A percentile compares a stretch with the other conserved stretches of the same genome.
Conservation (phyloP, 2,888 invertebrate species). For the Parnassius apollo region DNA sequence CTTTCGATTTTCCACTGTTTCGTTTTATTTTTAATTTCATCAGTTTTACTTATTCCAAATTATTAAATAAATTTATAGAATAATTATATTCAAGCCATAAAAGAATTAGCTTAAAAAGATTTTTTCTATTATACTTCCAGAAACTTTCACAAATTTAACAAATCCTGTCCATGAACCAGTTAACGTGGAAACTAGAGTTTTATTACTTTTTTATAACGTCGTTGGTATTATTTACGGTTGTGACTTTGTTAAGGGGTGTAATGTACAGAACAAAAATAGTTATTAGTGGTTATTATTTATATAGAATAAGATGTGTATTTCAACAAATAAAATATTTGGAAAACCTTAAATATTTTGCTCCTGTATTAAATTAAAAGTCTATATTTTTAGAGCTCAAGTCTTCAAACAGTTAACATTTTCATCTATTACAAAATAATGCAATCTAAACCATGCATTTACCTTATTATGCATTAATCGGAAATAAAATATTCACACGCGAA, state of each 20-base stretch:
- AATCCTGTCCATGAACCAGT: slow-evolving; percentile 32
- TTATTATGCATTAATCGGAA: slow-evolving; percentile 55
- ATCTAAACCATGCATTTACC: slow-evolving; percentile 58
- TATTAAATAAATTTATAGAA: background rate
- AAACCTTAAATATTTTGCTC: too few species aligned
- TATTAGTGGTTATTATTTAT: slow-evolving; percentile 10
- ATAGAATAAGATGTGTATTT: too few species aligned
- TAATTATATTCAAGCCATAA: background rate
- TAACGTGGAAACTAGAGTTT: slow-evolving; percentile 38
- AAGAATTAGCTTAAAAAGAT: background rate
- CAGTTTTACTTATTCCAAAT: too few species aligned
- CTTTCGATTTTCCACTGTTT: background rate
- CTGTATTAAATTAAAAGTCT: too few species aligned
- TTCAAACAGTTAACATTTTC: slow-evolving; percentile 26
- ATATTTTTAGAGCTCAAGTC: too few species aligned
- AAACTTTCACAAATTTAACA: slow-evolving; percentile 23
- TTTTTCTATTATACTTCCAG: slow-evolving; percentile 10
- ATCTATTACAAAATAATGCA: slow-evolving; percentile 42
- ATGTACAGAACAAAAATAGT: slow-evolving; percentile 11
- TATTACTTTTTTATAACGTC: slow-evolving; percentile 49
- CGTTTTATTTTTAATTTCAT: too few species aligned
- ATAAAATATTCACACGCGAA: slow-evolving; percentile 67
- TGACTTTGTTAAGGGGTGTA: slow-evolving; percentile 39
- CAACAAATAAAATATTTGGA: slow-evolving; percentile 14
- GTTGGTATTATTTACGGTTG: slow-evolving; percentile 57